These are phyloP conservation scores for Telenomus remus DNA, from an alignment of 1,140 invertebrate genomes.

Conservation along the genomic window DNA sequence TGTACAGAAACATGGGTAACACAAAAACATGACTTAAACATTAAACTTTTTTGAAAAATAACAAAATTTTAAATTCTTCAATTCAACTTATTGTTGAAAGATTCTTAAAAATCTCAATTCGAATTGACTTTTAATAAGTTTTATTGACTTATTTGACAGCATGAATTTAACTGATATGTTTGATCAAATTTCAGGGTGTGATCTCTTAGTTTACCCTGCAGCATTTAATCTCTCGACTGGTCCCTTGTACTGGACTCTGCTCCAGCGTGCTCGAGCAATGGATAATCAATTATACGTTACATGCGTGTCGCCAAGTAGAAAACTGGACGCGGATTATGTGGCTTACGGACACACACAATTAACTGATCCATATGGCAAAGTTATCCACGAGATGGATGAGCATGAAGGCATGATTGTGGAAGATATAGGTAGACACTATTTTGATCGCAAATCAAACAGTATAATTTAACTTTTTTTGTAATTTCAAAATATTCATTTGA, in stretches of 20 bases:
- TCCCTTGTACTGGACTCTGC: conserved; percentile 92
- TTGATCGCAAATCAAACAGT: neutral
- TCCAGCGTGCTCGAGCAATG: conserved; percentile 86
- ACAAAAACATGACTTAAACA: too few species aligned
- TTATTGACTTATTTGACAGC: neutral
- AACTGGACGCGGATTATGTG: conserved; percentile 83
- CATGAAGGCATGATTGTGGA: conserved; percentile 83
- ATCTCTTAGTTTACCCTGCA: conserved; percentile 90
- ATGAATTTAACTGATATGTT: too few species aligned
- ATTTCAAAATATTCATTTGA: too few species aligned
- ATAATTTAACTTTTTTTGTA: too few species aligned
- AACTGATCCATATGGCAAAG: conserved; percentile 91
- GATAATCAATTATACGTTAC: conserved; percentile 91
- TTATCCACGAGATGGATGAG: conserved; percentile 82
- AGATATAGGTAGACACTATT: conserved; percentile 80
- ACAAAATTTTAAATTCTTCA: conserved; percentile 30
- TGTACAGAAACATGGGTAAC: conserved; percentile 86
- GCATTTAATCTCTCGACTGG: conserved; percentile 98
- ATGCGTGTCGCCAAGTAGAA: conserved; percentile 86
- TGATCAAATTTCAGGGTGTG: conserved; percentile 81
- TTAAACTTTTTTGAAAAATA: too few species aligned
- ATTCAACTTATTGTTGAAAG: too few species aligned
- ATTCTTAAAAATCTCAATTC: too few species aligned
- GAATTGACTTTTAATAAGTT: too few species aligned
- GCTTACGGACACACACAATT: conserved; percentile 93